Percentiles rank a stretch among this genome's conserved stretches.
phyloP scores from a whole-genome alignment of 2,888 invertebrate genomes.

The Cheilosia variabilis region DNA sequence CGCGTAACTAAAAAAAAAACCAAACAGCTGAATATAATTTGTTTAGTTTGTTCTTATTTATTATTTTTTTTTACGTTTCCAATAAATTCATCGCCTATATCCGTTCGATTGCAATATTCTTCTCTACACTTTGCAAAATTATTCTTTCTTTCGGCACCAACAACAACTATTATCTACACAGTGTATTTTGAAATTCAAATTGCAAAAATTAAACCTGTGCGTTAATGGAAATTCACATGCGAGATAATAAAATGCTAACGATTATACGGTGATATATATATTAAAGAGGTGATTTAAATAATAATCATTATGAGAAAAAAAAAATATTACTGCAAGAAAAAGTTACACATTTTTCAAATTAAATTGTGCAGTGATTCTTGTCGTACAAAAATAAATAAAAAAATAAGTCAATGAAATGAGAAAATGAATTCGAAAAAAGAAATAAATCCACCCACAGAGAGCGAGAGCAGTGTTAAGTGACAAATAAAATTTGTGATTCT shows the following conservation, averaged over 20 bases:
- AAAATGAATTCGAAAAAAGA: not conserved
- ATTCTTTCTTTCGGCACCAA: conserved; percentile 7
- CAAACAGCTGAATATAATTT: conserved; percentile 47
- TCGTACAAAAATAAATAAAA: not conserved
- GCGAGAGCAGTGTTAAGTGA: conserved; percentile 1
- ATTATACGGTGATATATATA: conserved; percentile 51
- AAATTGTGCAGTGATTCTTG: conserved; percentile 44
- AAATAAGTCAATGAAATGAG: conserved; percentile 39
- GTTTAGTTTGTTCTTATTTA: conserved; percentile 28
- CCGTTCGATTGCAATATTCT: conserved; percentile 22
- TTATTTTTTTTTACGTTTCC: conserved; percentile 13
- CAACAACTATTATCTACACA: not conserved
- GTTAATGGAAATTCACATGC: not conserved
- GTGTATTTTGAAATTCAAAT: conserved; percentile 8
- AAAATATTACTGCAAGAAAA: not conserved
- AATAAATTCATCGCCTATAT: conserved; percentile 25
- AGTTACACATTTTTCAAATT: conserved; percentile 59
- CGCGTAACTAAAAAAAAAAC: conserved; percentile 41
- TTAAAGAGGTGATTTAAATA: conserved; percentile 50
- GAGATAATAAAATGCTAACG: conserved; percentile 43
- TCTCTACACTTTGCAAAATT: not conserved
- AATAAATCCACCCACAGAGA: conserved; percentile 13
- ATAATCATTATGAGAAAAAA: not conserved
- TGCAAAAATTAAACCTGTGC: conserved; percentile 8
- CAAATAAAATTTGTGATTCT: conserved; percentile 9